phyloP scores from a whole-genome alignment of 2,888 invertebrate species.

The Orthosia gothica region DNA sequence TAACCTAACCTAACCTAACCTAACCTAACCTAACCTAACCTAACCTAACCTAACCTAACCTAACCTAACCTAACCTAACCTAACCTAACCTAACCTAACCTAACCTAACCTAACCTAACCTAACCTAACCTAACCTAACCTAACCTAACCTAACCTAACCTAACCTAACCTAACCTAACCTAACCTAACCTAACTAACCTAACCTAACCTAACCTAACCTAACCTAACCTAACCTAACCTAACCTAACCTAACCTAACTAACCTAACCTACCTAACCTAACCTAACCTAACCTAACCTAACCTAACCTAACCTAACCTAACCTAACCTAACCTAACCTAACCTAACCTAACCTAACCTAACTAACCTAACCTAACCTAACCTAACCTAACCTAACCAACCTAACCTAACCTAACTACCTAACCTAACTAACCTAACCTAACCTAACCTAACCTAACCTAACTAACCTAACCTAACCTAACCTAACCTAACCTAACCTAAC shows the following conservation, averaged over 20 bases:
- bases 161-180: slow-evolving; percentile 23
- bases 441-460: no score
- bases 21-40: slow-evolving; percentile 23
- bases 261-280: slow-evolving; percentile 27
- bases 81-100: no score
- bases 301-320: slow-evolving; percentile 44
- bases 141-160: slow-evolving; percentile 3
- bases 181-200: slow-evolving; percentile 25
- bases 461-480: no score
- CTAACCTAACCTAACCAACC: no score
- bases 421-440: no score
- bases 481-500: no score
- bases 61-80: slow-evolving; percentile 25
- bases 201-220: slow-evolving; percentile 33
- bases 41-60: slow-evolving; percentile 31
- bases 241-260: slow-evolving; percentile 31
- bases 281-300: slow-evolving; percentile 38
- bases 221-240: slow-evolving; percentile 25
- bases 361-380: slow-evolving; percentile 31
- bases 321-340: slow-evolving; percentile 39
- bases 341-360: slow-evolving; percentile 29
- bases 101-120: no score
- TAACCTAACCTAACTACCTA: no score
- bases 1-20: no score
- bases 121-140: no score